Base-by-base conservation (phyloP, 1,140 invertebrate genomes). In the Drosophila pachea region DNA sequence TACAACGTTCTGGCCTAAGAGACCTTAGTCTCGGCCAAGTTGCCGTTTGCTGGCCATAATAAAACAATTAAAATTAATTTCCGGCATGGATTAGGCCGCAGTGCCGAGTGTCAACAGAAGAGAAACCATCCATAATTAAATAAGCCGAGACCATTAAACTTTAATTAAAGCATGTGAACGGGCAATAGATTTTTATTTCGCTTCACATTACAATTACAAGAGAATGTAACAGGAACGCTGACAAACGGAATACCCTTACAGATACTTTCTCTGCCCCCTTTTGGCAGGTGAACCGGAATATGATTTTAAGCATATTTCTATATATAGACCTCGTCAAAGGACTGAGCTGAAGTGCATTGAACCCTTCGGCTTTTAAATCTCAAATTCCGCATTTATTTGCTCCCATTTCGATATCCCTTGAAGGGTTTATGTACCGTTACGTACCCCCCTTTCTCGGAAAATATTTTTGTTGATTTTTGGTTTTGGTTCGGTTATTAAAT, bases 121-220 rank as follows among this genome's bases (percentile, higher is more conserved):
- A 73, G 69, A 66, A 78, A 83, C 74, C 83, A 79, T 76, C 81
- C 79, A 83, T 83, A 83, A 83, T 83, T 83, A 83, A 83, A 83
- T 86, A 83, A 73, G 71, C 58, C 70, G 79, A 79, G 86, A 86
- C 86, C 79, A 86, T 83, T 83, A 86, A 83, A 86, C 86, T 83
- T 84, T 83, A 83, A 83, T 83, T 83, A 86, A 84, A 79, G 76
- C 79, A 83, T 83, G 84, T 83, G 79, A 83, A 86, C 79, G 81
- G 62, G 68, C 79, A 79, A 83, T 83, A 81, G 81, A 84, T 73
- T 83, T 84, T 86, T 83, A 79, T 83, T 82, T 77, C 56, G 45
- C 66, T 65, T 68, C 53, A 73, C 75, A 63, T 66, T 65, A 73
- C 55, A 69, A 43, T 35, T 45, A 36, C 14, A 49, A 49, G 67